A percentile compares a stretch with the other conserved stretches of the same genome.
Conservation (phyloP, 1,140 invertebrate genomes). For the Formica exsecta region DNA sequence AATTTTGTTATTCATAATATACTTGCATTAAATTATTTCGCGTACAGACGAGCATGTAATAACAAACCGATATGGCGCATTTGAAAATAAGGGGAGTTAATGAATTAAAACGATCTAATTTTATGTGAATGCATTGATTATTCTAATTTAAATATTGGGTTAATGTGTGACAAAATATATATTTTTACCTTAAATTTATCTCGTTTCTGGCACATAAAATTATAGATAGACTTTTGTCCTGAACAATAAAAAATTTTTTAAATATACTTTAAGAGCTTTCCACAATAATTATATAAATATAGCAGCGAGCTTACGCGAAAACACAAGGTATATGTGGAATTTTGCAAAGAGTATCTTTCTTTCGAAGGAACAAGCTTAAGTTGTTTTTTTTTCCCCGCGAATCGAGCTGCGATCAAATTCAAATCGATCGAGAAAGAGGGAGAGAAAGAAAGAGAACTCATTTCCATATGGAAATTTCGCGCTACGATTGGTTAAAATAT, state of each 20-base stretch:
- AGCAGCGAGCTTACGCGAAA: conserved; percentile 21
- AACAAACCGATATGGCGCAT: background rate
- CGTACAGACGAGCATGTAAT: background rate
- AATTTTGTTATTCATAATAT: background rate
- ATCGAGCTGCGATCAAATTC: conserved; percentile 45
- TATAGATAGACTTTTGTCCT: background rate
- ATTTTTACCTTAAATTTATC: background rate
- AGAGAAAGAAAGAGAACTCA: conserved; percentile 40
- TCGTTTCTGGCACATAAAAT: background rate
- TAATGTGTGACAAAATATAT: background rate
- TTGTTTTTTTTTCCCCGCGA: conserved; percentile 6
- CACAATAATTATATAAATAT: conserved; percentile 4
- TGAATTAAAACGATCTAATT: background rate
- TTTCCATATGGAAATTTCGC: conserved; percentile 68
- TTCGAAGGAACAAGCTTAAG: conserved; percentile 3
- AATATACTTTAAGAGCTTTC: background rate
- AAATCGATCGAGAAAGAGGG: conserved; percentile 33
- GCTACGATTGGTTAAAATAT: conserved; percentile 70
- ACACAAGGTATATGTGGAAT: background rate
- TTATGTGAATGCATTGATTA: background rate
- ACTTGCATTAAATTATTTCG: background rate
- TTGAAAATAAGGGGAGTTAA: background rate
- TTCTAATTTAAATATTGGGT: background rate
- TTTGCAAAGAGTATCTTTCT: background rate
- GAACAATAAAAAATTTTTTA: conserved; percentile 1